Evolutionary conservation across 2,113 vertebrate species (phyloP).

Genomic region (Ictalurus furcatus): DNA sequence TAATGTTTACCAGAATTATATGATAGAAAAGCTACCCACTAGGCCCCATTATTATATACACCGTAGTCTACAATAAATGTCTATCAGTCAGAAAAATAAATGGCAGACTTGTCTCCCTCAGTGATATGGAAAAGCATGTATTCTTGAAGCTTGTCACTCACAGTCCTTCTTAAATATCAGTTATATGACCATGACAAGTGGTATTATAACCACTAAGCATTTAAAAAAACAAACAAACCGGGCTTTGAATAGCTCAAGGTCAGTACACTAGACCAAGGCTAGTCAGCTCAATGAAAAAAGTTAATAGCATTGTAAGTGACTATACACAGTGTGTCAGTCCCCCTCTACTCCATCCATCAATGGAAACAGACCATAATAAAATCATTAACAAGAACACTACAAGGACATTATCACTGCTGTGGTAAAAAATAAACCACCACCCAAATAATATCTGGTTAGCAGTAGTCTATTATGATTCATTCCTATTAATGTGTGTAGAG

Average conservation of each 20-base stretch:
- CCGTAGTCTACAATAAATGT: neutral
- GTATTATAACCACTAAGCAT: too few species aligned
- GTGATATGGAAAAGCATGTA: neutral
- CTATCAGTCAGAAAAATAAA: neutral
- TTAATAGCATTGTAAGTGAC: neutral
- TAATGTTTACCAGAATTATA: neutral
- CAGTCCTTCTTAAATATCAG: neutral
- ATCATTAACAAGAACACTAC: neutral
- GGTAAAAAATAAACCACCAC: neutral
- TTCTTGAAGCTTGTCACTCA: neutral
- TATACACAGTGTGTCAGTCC: neutral
- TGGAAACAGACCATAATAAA: neutral
- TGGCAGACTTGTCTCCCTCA: neutral
- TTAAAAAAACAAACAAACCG: too few species aligned
- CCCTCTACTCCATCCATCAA: neutral
- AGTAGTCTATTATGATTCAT: too few species aligned
- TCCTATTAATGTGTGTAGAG: neutral
- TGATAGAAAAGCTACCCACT: neutral
- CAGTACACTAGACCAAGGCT: neutral
- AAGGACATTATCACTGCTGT: neutral
- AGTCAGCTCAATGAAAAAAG: neutral
- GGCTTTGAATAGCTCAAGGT: neutral
- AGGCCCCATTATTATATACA: neutral
- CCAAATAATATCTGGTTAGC: neutral
- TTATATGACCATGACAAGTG: neutral